These are phyloP conservation scores for Mycogona germanica DNA, from an alignment of 2,888 invertebrate genomes.

Conservation along the genomic window DNA sequence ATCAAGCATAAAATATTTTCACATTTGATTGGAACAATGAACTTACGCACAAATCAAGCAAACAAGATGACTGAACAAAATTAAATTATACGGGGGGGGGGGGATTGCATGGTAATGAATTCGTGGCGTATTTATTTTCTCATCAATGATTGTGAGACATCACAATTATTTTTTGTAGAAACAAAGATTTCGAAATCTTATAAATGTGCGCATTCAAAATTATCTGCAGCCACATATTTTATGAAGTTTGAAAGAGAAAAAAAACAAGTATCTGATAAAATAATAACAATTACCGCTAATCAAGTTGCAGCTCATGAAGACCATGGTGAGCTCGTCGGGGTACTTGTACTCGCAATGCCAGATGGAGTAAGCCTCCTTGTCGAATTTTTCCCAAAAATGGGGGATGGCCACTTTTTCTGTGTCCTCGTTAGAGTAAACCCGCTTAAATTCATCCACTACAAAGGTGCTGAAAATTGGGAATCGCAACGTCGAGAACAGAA, in stretches of 20 bases:
- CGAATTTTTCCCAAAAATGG: slow-evolving; percentile 98
- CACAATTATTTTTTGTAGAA: too few relatives aligned
- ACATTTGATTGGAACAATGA: slow-evolving; percentile 7
- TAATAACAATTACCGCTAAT: slow-evolving; percentile 54
- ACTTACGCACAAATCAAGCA: too few relatives aligned
- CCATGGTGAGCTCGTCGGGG: slow-evolving; percentile 75
- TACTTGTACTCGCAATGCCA: slow-evolving; percentile 98
- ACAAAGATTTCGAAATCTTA: too few relatives aligned
- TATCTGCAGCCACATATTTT: too few relatives aligned
- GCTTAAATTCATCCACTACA: slow-evolving; percentile 94
- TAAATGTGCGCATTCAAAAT: too few relatives aligned
- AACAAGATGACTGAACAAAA: too few relatives aligned
- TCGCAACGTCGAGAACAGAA: too few relatives aligned
- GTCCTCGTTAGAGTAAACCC: slow-evolving; percentile 93
- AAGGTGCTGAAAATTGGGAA: slow-evolving; percentile 51
- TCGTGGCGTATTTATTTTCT: too few relatives aligned
- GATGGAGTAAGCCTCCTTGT: slow-evolving; percentile 88
- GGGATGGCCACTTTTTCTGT: slow-evolving; percentile 85
- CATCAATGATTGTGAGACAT: too few relatives aligned
- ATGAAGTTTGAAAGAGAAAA: too few relatives aligned
- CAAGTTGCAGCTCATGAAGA: slow-evolving; percentile 98
- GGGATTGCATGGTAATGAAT: too few relatives aligned
- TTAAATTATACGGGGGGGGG: too few relatives aligned
- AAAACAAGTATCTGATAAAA: slow-evolving; percentile 7
- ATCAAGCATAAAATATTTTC: slow-evolving; percentile 5